Percentiles rank a stretch among this genome's conserved stretches.
phyloP scores from a whole-genome alignment of 2,113 vertebrate species.

The Chloropsis cyanopogon region DNA sequence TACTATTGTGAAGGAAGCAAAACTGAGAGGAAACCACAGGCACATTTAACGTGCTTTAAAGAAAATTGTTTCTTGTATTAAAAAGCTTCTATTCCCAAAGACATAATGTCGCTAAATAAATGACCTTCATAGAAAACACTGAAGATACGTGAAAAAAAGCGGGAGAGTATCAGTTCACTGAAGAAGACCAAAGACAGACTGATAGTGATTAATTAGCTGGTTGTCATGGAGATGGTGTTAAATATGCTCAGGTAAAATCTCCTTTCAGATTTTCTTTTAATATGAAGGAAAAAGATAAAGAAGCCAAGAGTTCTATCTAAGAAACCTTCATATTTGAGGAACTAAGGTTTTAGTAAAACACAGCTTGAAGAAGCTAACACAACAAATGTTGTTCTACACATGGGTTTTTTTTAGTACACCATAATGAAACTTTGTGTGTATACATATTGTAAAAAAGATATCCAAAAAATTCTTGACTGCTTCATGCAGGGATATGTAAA shows the following conservation, averaged over 20 bases:
- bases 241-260: slow-evolving; percentile 63
- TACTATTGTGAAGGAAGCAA: not conserved
- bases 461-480: not conserved
- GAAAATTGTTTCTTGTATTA: not conserved
- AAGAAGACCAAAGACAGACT: slow-evolving; percentile 54
- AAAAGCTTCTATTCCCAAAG: not conserved
- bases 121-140: slow-evolving; percentile 40
- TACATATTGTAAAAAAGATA: not conserved
- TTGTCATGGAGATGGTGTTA: slow-evolving; percentile 66
- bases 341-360: not conserved
- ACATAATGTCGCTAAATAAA: not conserved
- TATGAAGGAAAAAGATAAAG: slow-evolving; percentile 25
- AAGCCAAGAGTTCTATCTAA: not conserved
- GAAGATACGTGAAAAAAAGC: slow-evolving; percentile 41
- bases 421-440: not conserved
- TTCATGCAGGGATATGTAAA: not conserved
- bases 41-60: not conserved
- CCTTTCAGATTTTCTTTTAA: slow-evolving; percentile 41
- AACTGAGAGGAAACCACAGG: not conserved
- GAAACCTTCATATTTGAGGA: not conserved
- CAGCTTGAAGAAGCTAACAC: not conserved
- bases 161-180: slow-evolving; percentile 26
- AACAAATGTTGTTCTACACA: not conserved
- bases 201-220: slow-evolving; percentile 61
- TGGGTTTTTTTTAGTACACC: not conserved